Base-by-base conservation (phyloP, 2,797 vertebrate species). In the Atherinosoma microstoma region DNA sequence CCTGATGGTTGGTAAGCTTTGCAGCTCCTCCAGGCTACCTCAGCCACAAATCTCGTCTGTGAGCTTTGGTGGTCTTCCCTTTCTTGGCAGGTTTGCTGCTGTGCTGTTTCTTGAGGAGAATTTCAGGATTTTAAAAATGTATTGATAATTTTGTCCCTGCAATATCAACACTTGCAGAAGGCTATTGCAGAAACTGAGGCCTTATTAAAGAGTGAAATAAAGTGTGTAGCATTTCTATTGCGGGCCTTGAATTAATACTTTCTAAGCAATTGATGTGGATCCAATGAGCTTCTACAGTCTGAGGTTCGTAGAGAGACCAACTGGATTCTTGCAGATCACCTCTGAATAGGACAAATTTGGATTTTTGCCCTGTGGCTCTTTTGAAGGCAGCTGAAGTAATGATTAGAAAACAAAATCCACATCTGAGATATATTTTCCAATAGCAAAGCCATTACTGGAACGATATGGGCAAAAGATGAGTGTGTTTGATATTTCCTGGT, bases 341-440 rank as follows among this genome's bases (percentile, higher is more conserved):
- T 81, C 80, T 76, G 89, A 89, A 89, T 81, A 53, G 78, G 73
- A 88, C 65, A 88, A 89, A 85, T 84, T 79, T 92, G 88, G 56
- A 84, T 71, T 71, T 57, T 72, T 79, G 72, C 79, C 86, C 56
- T 53, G 5, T 67, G 67, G 66, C 79, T 79, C 75, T 85, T 92
- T 91, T 91, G 85, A 90, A 93, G 81, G 87, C 79, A 81, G 82
- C 82, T 90, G 79, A 86, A 89, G 84, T 85, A 84, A 92, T 89
- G 86, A 91, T 92, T 91, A 91, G 87, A 91, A 85, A 91, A 80
- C 75, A 73, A 72, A 79, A 88, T 91, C 86, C 84, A 94, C 94
- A 95, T 93, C 92, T 95, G 93, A 94, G 78, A 93, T 88, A 78
- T 73, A 93, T 93, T 94, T 93, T 79, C 87, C 82, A 86, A 89